These are phyloP conservation scores for Exephanes ischioxanthus DNA, from an alignment of 2,888 invertebrate species.

Conservation along the genomic window DNA sequence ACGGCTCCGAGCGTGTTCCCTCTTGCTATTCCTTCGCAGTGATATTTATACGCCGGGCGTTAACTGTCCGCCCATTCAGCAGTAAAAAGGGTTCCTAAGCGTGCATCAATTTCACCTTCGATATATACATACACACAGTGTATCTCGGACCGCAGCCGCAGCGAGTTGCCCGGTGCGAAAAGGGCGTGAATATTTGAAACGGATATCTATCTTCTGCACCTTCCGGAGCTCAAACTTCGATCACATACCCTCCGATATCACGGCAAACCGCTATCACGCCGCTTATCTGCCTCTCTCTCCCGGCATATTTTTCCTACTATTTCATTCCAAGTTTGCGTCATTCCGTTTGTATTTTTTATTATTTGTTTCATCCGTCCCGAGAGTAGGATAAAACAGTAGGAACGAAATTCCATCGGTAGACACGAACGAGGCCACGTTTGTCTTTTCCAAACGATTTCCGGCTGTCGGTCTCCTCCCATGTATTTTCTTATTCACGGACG, in stretches of 20 bases:
- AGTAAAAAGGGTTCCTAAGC: conserved; percentile 83
- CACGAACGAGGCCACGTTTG: conserved; percentile 55
- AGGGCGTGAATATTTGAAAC: conserved; percentile 85
- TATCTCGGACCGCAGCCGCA: conserved; percentile 62
- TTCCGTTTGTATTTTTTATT: conserved; percentile 40
- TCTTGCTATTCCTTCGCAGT: conserved; percentile 49
- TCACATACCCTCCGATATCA: conserved; percentile 35
- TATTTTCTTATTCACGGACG: conserved; percentile 80
- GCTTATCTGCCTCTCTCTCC: conserved; percentile 6
- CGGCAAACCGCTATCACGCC: not conserved
- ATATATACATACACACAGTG: conserved; percentile 62
- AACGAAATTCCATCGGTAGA: not conserved
- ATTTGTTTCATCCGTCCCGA: not conserved
- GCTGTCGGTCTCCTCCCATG: conserved; percentile 60
- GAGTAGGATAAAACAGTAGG: not conserved
- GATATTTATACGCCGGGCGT: conserved; percentile 82
- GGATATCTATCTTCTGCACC: conserved; percentile 83
- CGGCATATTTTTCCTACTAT: conserved; percentile 54
- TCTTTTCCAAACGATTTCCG: conserved; percentile 79
- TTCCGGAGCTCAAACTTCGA: conserved; percentile 41
- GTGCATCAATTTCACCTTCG: conserved; percentile 83
- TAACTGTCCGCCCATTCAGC: conserved; percentile 83
- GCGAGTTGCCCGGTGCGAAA: conserved; percentile 78
- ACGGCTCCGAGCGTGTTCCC: conserved; percentile 69
- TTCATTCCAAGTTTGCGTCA: conserved; percentile 13